phyloP scores from a whole-genome alignment of 1,140 invertebrate species.

The Eueides isabella region DNA sequence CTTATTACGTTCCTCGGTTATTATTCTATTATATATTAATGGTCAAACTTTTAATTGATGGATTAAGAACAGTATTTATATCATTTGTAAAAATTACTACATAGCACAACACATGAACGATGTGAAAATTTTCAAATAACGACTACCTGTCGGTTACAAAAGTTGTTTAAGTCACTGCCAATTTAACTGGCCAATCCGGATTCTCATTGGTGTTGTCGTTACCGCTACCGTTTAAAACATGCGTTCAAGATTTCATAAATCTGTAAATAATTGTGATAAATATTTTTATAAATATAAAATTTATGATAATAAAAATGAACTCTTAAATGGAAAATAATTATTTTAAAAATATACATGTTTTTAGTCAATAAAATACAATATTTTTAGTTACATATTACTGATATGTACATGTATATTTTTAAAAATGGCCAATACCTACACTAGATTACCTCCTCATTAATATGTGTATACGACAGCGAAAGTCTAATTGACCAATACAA shows the following conservation, averaged over 20 bases:
- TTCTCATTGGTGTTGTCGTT: not conserved
- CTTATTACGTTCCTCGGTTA: not conserved
- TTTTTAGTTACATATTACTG: too few relatives aligned
- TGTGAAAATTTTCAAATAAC: conserved; percentile 50
- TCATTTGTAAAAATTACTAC: not conserved
- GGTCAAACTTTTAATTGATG: not conserved
- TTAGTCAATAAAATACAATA: too few relatives aligned
- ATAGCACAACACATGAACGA: conserved; percentile 1
- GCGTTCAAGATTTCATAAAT: not conserved
- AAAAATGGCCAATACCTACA: too few relatives aligned
- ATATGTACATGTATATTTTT: too few relatives aligned
- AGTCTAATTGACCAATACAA: too few relatives aligned
- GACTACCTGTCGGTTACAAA: conserved; percentile 30
- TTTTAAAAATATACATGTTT: too few relatives aligned
- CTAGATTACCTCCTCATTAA: too few relatives aligned
- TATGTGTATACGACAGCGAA: too few relatives aligned
- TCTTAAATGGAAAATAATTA: too few relatives aligned
- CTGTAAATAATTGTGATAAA: too few relatives aligned
- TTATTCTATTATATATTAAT: not conserved
- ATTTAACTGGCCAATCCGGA: conserved; percentile 1
- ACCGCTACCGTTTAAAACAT: not conserved
- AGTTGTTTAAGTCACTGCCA: conserved; percentile 31
- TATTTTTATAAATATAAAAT: too few relatives aligned
- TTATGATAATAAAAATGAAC: too few relatives aligned
- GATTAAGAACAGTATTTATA: not conserved